phyloP scores from a whole-genome alignment of 2,888 invertebrate species.

The Gibbula magus region DNA sequence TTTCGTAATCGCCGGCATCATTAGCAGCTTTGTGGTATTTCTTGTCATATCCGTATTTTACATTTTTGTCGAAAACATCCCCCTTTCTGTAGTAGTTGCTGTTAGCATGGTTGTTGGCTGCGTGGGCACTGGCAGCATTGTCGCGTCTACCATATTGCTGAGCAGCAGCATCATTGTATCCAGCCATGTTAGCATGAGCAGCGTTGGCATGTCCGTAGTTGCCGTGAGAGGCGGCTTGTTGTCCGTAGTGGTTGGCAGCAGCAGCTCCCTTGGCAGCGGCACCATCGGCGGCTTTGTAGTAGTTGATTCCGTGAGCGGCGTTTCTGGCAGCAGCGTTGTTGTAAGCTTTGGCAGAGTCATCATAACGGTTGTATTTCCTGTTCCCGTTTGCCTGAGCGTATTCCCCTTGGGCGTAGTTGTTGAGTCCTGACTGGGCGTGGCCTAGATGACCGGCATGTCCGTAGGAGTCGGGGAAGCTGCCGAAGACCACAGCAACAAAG shows the following conservation, averaged over 20 bases:
- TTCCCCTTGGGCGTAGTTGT: background rate
- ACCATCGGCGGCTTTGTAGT: background rate
- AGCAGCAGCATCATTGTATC: background rate
- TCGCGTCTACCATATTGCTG: background rate
- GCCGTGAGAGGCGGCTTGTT: background rate
- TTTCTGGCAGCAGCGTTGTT: background rate
- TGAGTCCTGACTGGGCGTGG: background rate
- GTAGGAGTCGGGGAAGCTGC: background rate
- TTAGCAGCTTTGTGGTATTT: constrained; percentile 33
- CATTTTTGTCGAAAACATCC: constrained; percentile 30
- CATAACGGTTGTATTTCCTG: background rate
- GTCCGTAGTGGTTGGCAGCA: background rate
- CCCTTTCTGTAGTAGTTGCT: constrained; percentile 28
- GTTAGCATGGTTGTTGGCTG: background rate
- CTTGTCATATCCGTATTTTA: constrained; percentile 39
- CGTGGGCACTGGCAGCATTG: background rate
- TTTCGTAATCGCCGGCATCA: constrained; percentile 38
- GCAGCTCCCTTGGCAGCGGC: background rate
- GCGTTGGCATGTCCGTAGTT: background rate
- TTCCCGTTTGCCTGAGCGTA: background rate
- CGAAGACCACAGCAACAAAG: background rate
- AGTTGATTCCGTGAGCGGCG: constrained; percentile 9
- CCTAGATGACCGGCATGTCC: background rate
- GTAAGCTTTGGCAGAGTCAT: background rate
- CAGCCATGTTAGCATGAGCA: background rate